These are phyloP conservation scores for Allolobophora icterica DNA, from an alignment of 2,888 invertebrate species.

Conservation along the genomic window DNA sequence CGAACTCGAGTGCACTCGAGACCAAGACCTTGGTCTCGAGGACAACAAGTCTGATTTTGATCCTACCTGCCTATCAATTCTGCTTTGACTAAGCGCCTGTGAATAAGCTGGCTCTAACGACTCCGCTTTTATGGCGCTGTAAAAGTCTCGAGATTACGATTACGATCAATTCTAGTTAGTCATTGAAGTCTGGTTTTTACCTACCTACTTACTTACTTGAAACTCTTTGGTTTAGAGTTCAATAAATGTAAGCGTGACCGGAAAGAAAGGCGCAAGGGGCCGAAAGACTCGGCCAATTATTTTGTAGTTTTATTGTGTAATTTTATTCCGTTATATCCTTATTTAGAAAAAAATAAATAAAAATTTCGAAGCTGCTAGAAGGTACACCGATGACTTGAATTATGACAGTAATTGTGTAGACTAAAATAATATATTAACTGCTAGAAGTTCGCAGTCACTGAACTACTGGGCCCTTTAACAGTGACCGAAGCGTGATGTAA, in stretches of 20 bases:
- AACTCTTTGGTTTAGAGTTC: neutral
- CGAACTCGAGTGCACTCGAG: no score
- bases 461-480: neutral
- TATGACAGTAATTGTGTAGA: neutral
- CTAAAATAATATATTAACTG: neutral
- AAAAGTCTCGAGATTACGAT: no score
- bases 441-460: neutral
- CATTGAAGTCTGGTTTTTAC: neutral
- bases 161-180: no score
- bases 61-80: no score
- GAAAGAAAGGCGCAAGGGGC: neutral
- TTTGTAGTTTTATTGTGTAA: slow-evolving; percentile 7
- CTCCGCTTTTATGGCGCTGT: no score
- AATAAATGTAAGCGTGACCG: neutral
- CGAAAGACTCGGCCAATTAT: neutral
- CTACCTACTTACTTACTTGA: neutral
- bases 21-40: no score
- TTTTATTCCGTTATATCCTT: neutral
- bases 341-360: neutral
- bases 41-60: no score
- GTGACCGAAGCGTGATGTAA: neutral
- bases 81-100: no score
- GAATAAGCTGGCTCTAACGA: no score
- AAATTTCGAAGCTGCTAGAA: neutral
- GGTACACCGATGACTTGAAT: neutral